Conservation (phyloP, 2,797 vertebrate species). For the Hemibagrus guttatus region DNA sequence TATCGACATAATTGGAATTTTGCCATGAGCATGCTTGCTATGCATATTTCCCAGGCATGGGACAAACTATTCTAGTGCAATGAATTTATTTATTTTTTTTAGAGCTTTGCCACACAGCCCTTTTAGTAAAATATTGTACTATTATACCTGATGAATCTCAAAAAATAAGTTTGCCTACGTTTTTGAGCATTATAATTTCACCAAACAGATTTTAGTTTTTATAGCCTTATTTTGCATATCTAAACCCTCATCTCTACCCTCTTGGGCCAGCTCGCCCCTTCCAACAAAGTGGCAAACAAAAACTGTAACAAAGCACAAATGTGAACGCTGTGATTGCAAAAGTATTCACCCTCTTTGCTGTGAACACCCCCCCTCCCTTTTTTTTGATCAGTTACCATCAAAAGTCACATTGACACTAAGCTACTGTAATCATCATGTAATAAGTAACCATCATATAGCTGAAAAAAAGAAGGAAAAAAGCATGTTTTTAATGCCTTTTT, state of each 20-base stretch:
- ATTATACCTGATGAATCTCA: neutral
- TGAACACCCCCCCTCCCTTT: neutral
- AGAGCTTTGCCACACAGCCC: neutral
- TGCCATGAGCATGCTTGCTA: neutral
- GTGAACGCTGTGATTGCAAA: neutral
- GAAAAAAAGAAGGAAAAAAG: too few relatives aligned
- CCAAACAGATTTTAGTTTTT: neutral
- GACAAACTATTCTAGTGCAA: neutral
- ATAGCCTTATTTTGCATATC: neutral
- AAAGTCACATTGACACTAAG: too few relatives aligned
- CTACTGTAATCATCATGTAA: too few relatives aligned
- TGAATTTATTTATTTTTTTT: neutral
- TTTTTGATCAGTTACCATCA: neutral
- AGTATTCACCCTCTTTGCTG: neutral
- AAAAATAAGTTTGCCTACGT: neutral
- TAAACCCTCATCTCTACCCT: neutral
- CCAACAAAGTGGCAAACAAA: neutral
- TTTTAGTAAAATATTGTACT: neutral
- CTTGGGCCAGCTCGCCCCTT: neutral
- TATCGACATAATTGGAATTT: neutral
- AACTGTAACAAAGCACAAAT: neutral
- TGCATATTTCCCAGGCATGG: neutral
- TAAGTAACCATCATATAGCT: too few relatives aligned
- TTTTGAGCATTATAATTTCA: neutral
- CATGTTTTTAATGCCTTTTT: too few relatives aligned